phyloP scores from a whole-genome alignment of 2,888 invertebrate genomes.

The Epirrhoe alternata region DNA sequence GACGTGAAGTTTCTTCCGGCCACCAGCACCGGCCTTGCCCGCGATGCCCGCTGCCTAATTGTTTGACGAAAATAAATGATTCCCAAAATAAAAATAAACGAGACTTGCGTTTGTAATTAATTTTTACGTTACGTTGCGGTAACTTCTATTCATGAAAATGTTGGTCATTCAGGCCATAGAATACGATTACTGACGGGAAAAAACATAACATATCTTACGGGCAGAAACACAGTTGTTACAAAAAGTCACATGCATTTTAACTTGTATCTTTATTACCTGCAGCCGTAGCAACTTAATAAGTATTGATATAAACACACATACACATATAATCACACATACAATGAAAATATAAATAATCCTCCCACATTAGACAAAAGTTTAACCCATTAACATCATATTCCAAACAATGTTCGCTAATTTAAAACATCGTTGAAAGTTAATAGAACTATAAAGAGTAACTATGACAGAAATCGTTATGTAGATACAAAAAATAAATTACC shows the following conservation, averaged over 20 bases:
- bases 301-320: too few relatives aligned
- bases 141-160: conserved; percentile 59
- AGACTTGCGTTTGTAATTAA: conserved; percentile 78
- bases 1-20: conserved; percentile 77
- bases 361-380: not conserved
- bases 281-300: too few relatives aligned
- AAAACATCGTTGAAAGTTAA: conserved; percentile 49
- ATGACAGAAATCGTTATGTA: conserved; percentile 57
- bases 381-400: conserved; percentile 7
- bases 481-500: conserved; percentile 67
- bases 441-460: conserved; percentile 60
- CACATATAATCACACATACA: too few relatives aligned
- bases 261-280: too few relatives aligned
- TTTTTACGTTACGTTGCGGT: conserved; percentile 72
- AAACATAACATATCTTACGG: conserved; percentile 17
- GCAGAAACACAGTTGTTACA: too few relatives aligned
- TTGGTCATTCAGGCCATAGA: conserved; percentile 53
- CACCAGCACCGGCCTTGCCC: conserved; percentile 64
- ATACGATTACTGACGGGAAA: conserved; percentile 39
- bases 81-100: conserved; percentile 81
- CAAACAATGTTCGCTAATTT: conserved; percentile 24
- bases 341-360: too few relatives aligned
- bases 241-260: too few relatives aligned
- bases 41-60: conserved; percentile 76
- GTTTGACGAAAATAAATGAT: conserved; percentile 84